phyloP scores from a whole-genome alignment of 2,113 vertebrate genomes.

The Apodemus speciosus region DNA sequence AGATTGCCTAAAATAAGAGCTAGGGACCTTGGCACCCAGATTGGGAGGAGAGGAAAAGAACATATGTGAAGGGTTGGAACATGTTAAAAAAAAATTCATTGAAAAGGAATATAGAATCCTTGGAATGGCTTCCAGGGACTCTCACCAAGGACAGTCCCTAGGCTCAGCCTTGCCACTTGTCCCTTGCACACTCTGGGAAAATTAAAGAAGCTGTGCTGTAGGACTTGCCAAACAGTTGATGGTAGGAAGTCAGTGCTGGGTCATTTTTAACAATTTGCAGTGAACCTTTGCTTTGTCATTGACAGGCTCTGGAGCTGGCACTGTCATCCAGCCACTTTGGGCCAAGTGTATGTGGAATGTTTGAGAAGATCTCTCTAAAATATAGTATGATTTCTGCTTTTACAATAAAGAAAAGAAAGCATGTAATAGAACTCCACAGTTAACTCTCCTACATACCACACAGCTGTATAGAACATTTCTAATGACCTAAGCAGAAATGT shows the following conservation, averaged over 20 bases:
- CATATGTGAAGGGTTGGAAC: slow-evolving; percentile 76
- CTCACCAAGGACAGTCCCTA: slow-evolving; percentile 60
- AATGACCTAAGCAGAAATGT: slow-evolving; percentile 56
- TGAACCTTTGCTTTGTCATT: slow-evolving; percentile 51
- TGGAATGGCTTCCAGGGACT: slow-evolving; percentile 70
- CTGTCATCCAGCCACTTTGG: neutral
- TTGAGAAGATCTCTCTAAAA: slow-evolving; percentile 56
- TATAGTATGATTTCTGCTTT: slow-evolving; percentile 45
- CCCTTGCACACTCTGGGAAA: slow-evolving; percentile 54
- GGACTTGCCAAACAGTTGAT: slow-evolving; percentile 27
- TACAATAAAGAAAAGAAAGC: slow-evolving; percentile 32
- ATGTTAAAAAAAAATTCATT: slow-evolving; percentile 70
- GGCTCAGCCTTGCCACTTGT: slow-evolving; percentile 65
- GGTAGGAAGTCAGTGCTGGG: slow-evolving; percentile 47
- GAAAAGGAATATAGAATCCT: slow-evolving; percentile 74
- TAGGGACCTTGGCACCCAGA: slow-evolving; percentile 63
- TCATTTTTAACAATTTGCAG: slow-evolving; percentile 51
- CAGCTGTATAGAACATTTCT: slow-evolving; percentile 45
- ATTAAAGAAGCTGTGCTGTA: neutral
- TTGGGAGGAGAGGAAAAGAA: slow-evolving; percentile 66
- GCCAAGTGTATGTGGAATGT: slow-evolving; percentile 50
- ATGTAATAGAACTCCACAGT: neutral
- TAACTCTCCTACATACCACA: slow-evolving; percentile 9
- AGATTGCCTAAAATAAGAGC: slow-evolving; percentile 73
- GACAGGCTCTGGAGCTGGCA: slow-evolving; percentile 2